These are phyloP conservation scores for Lasaia peninsularis DNA, from an alignment of 1,140 invertebrate genomes.

Conservation along the genomic window DNA sequence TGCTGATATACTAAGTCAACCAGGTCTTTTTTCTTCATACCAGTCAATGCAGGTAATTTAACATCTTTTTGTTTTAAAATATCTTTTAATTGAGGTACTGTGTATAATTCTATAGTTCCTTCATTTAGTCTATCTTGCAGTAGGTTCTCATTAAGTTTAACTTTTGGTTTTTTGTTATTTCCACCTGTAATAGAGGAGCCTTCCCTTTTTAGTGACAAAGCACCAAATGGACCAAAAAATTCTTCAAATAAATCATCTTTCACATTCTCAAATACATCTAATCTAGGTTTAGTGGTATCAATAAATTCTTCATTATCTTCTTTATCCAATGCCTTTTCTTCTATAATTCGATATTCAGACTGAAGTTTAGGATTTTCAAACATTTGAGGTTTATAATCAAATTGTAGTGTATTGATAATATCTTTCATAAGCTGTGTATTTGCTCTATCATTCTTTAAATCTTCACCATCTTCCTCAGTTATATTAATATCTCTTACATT, in stretches of 20 bases:
- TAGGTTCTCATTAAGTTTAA: conserved; percentile 41
- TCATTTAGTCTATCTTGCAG: conserved; percentile 37
- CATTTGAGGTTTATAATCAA: conserved; percentile 59
- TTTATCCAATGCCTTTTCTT: conserved; percentile 57
- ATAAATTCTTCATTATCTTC: conserved; percentile 47
- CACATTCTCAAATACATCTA: conserved; percentile 39
- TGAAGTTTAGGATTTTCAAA: conserved; percentile 63
- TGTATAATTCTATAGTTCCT: conserved; percentile 40
- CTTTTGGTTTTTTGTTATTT: conserved; percentile 43
- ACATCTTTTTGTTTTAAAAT: conserved; percentile 47
- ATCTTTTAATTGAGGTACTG: conserved; percentile 48
- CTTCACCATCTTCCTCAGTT: conserved; percentile 36
- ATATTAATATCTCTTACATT: conserved; percentile 48
- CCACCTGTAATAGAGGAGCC: conserved; percentile 14
- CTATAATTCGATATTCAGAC: conserved; percentile 49
- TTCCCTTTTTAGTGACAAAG: conserved; percentile 40
- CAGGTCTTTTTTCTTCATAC: conserved; percentile 52
- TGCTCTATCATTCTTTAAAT: conserved; percentile 27
- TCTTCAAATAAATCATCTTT: conserved; percentile 59
- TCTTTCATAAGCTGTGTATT: conserved; percentile 51
- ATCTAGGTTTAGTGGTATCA: conserved; percentile 53
- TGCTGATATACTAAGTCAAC: conserved; percentile 52
- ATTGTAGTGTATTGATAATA: conserved; percentile 41
- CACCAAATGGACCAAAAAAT: conserved; percentile 60
- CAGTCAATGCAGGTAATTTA: conserved; percentile 41